Base-by-base conservation (phyloP, 2,113 vertebrate genomes). In the Apaloderma vittatum region DNA sequence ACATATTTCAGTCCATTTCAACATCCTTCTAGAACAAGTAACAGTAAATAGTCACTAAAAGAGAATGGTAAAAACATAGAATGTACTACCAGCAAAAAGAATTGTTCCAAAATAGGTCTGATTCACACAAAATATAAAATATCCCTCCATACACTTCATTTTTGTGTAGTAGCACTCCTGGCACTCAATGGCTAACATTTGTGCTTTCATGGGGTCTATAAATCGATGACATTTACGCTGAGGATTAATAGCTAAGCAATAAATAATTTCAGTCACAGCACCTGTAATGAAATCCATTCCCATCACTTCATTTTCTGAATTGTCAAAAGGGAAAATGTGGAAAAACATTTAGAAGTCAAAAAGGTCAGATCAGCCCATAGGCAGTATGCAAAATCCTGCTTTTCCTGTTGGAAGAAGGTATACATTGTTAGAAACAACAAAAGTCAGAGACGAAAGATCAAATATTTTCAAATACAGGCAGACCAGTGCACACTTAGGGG, bases 361-460 rank as follows among this genome's bases (percentile, higher is more conserved):
- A 84, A 67, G 61, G 80, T 89, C 68, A 93, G 46, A 71, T 37
- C 3, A 62, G 78, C 29, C 62, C 54, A 58, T 3, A 54, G 49
- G 34, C 62, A 48, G 30, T 43, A 63, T 17, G 27, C 16, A 49
- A 71, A 21, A 67, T 52, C 13, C 36, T 66, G 36, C 12, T 78
- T 81, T 72, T 67, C 72, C 57, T 49, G 12, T n/a, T 29, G 43
- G 18, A 81, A 66, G 22, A 46, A 65, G 9, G 8, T 52, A 9
- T 24, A 18, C 29, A 19, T 9, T 77, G 43, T 46, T 58, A 67
- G 20, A 48, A 27, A 66, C 46, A 48, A 74, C 17, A 94, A 70
- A 68, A 62, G 22, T 51, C 2, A 2, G 63, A 82, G 51, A 36
- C 2, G 1, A 13, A 52, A 81, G 23, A 57, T 0, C 0, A 40